Evolutionary conservation across 1,140 invertebrate genomes (phyloP).

Genomic region (Aphelenchoides avenae): DNA sequence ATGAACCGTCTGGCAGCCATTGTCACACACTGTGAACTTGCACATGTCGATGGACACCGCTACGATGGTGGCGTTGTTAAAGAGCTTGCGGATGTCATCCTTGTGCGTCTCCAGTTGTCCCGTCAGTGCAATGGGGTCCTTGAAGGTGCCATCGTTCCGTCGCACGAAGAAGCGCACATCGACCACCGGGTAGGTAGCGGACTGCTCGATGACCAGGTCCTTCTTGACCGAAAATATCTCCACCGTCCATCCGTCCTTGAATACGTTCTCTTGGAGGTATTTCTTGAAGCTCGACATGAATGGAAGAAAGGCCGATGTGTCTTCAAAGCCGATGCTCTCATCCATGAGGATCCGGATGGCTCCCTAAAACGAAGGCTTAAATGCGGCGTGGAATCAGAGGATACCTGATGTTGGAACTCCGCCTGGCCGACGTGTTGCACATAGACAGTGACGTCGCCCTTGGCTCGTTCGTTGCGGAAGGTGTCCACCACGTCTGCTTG

Average conservation of each 20-base stretch:
- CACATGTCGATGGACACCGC: conserved; percentile 58
- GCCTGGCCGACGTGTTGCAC: conserved; percentile 34
- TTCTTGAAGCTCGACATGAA: conserved; percentile 16
- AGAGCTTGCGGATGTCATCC: too few relatives aligned
- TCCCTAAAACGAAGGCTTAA: too few relatives aligned
- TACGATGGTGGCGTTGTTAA: conserved; percentile 44
- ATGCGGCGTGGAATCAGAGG: too few relatives aligned
- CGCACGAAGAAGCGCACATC: conserved; percentile 55
- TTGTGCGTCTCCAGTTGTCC: too few relatives aligned
- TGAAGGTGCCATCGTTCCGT: too few relatives aligned
- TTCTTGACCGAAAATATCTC: conserved; percentile 52
- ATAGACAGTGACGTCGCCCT: conserved; percentile 45
- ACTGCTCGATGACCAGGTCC: too few relatives aligned
- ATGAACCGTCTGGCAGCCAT: conserved; percentile 54
- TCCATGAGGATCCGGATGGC: conserved; percentile 23
- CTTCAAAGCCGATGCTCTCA: conserved; percentile 11
- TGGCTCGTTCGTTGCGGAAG: conserved; percentile 37
- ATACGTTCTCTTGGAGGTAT: conserved; percentile 19
- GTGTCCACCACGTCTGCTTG: conserved; percentile 47
- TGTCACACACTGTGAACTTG: conserved; percentile 55
- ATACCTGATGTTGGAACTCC: conserved; percentile 55
- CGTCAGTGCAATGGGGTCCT: too few relatives aligned
- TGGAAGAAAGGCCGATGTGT: conserved; percentile 13
- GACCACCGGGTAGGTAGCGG: conserved; percentile 14
- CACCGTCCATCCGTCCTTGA: conserved; percentile 13